These are phyloP conservation scores for Celastrina argiolus DNA, from an alignment of 2,888 invertebrate species.

Conservation along the genomic window DNA sequence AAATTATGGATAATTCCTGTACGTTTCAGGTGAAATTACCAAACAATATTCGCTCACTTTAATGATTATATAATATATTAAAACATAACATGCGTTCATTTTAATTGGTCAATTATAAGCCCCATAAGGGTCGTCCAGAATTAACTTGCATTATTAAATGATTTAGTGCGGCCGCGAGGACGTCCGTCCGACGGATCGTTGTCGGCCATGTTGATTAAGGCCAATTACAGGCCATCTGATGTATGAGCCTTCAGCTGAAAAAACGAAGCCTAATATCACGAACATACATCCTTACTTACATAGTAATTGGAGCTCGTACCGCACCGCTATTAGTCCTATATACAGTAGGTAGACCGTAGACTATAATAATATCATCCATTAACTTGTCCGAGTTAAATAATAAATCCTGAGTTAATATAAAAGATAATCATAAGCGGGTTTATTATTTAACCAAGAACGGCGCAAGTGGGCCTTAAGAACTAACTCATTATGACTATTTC, in stretches of 20 bases:
- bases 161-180: background rate
- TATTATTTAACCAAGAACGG: too few species aligned
- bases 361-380: too few species aligned
- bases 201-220: constrained; percentile 20
- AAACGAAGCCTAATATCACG: background rate
- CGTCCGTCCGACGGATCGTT: background rate
- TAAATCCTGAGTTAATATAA: too few species aligned
- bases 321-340: too few species aligned
- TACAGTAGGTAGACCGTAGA: background rate
- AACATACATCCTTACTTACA: background rate
- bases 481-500: too few species aligned
- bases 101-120: background rate
- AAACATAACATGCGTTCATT: background rate
- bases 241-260: constrained; percentile 8
- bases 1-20: too few species aligned
- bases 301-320: too few species aligned
- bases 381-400: too few species aligned
- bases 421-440: too few species aligned
- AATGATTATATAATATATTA: background rate
- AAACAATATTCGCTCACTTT: background rate
- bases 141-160: constrained; percentile 14
- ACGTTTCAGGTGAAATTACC: background rate
- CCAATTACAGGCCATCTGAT: constrained; percentile 10
- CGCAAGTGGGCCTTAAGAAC: too few species aligned
- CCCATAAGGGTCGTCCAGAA: background rate